phyloP scores from a whole-genome alignment of 2,888 invertebrate genomes.

The Baronia brevicornis region DNA sequence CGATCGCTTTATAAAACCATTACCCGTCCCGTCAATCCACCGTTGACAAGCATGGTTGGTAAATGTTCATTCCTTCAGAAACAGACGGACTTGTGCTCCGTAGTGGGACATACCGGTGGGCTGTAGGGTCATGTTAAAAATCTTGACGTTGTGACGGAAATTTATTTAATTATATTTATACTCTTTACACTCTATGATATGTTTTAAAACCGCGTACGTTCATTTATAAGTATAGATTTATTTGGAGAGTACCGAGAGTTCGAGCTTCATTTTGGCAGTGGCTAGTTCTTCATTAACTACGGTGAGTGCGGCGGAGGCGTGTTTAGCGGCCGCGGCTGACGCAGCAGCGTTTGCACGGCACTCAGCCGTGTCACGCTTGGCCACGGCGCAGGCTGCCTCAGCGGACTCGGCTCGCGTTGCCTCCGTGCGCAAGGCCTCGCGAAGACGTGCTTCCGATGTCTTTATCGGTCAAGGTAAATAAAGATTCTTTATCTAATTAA shows the following conservation, averaged over 20 bases:
- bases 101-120: too few species aligned
- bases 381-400: slow-evolving; percentile 42
- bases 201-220: too few species aligned
- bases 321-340: slow-evolving; percentile 45
- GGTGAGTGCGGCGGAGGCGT: slow-evolving; percentile 42
- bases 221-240: too few species aligned
- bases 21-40: too few species aligned
- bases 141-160: too few species aligned
- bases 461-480: slow-evolving; percentile 17
- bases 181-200: too few species aligned
- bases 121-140: too few species aligned
- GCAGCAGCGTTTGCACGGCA: slow-evolving; percentile 52
- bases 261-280: slow-evolving; percentile 46
- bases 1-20: too few species aligned
- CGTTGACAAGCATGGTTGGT: too few species aligned
- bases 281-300: slow-evolving; percentile 42
- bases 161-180: too few species aligned
- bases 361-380: slow-evolving; percentile 41
- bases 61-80: too few species aligned
- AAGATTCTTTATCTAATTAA: not conserved
- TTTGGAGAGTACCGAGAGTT: slow-evolving; percentile 37
- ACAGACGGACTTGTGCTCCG: too few species aligned
- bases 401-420: slow-evolving; percentile 52
- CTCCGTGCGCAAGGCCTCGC: slow-evolving; percentile 46
- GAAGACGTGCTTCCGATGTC: slow-evolving; percentile 49